Conservation (phyloP, 2,797 vertebrate species). For the Sternotherus odoratus region DNA sequence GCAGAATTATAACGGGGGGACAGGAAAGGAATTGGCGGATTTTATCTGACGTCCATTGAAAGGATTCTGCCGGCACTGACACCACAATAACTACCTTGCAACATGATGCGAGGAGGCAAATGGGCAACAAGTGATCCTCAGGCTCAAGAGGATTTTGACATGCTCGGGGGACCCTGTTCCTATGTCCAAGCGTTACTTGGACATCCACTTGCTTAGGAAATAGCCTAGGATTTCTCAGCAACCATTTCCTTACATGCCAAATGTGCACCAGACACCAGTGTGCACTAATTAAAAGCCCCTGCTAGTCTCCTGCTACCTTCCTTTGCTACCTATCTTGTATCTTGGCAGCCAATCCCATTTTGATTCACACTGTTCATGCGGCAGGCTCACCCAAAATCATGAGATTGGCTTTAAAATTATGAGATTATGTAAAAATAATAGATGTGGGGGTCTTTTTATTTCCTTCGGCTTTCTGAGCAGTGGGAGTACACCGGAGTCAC, state of each 20-base stretch:
- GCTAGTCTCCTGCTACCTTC: neutral
- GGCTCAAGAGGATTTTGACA: constrained; percentile 37
- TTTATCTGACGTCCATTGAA: neutral
- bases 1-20: neutral
- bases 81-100: neutral
- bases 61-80: neutral
- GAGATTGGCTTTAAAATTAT: no score
- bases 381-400: neutral
- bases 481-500: no score
- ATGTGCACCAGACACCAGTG: neutral
- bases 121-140: constrained; percentile 29
- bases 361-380: constrained; percentile 25
- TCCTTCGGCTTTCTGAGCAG: no score
- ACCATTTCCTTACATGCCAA: neutral
- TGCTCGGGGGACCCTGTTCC: constrained; percentile 30
- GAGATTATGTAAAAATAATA: no score
- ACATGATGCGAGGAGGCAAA: neutral
- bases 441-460: no score
- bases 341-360: constrained; percentile 11
- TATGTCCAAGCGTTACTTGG: constrained; percentile 44
- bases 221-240: no score
- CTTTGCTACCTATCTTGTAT: neutral
- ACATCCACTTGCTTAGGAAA: neutral
- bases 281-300: neutral
- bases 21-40: neutral